Base-by-base conservation (phyloP, 2,113 vertebrate genomes). In the Panurus biarmicus region DNA sequence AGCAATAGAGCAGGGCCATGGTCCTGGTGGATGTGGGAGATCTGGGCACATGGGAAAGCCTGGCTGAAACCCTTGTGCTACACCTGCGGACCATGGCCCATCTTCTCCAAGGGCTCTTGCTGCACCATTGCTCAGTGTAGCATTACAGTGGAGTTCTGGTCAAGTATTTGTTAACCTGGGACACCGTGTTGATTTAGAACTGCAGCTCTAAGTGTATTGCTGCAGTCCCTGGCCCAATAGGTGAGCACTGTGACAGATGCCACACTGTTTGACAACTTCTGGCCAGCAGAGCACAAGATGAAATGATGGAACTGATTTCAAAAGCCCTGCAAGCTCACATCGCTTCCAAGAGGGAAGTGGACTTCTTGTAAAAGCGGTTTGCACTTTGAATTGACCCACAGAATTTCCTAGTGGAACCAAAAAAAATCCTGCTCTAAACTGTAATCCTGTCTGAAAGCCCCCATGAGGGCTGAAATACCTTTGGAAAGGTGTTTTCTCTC, bases 1-100 rank as follows among this genome's bases (percentile, higher is more conserved):
- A 61, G 33, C 9, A 60, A 14, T 2, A 50, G 23, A 42, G 62
- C 66, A 0, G 29, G 28, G 11, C 10, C 48, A 24, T 0, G 1
- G 65, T 75, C 12, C 25, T 75, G 23, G 4, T 11, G 21, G 12
- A 33, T 15, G 24, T 56, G 62, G 45, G 66, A 53, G 60, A 57
- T 16, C 33, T 7, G 7, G 54, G 54, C 18, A 72, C 9, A 4
- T 2, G 33, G 40, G 14, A 65, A 48, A 65, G 25, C 38, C 42
- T 44, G 51, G 58, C 42, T 80, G 79, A 73, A 47, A 58, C 36
- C 42, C 11, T 5, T 3, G 36, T 70, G 45, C 67, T 83, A 67
- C 29, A 47, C 54, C 54, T 53, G 47, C 35, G 86, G 35, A 42
- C 33, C 50, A 20, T 5, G 48, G 26, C 28, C 23, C 47, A 35